phyloP scores from a whole-genome alignment of 2,797 vertebrate species.

The Helicolenus hilgendorfi region DNA sequence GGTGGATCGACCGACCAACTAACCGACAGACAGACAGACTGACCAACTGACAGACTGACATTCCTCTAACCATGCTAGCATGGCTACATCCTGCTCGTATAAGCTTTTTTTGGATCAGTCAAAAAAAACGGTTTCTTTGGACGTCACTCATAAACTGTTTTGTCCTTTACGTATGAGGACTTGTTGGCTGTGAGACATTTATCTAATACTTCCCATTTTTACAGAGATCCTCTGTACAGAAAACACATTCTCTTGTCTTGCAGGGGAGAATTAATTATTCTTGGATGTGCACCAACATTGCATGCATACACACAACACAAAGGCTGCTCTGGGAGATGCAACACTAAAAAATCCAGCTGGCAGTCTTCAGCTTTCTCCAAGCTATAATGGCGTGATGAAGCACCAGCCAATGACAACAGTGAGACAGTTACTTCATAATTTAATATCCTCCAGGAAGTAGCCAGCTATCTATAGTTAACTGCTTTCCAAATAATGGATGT shows the following conservation, averaged over 20 bases:
- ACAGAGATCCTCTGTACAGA: background rate
- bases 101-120: background rate
- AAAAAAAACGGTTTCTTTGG: background rate
- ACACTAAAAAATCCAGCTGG: constrained; percentile 30
- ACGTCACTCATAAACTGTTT: background rate
- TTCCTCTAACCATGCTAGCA: background rate
- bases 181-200: background rate
- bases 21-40: background rate
- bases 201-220: background rate
- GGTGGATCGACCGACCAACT: background rate
- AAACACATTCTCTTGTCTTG: constrained; percentile 10
- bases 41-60: background rate
- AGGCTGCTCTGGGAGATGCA: constrained; percentile 27
- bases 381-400: constrained; percentile 35
- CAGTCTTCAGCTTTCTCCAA: constrained; percentile 32
- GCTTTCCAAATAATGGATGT: constrained; percentile 56
- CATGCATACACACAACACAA: background rate
- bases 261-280: constrained; percentile 23
- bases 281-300: constrained; percentile 20
- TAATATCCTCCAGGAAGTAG: constrained; percentile 49
- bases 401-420: constrained; percentile 38
- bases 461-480: constrained; percentile 35
- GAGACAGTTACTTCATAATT: constrained; percentile 44
- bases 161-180: background rate
- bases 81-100: background rate